phyloP scores from a whole-genome alignment of 2,888 invertebrate genomes.

The Branchipolynoe longqiensis region DNA sequence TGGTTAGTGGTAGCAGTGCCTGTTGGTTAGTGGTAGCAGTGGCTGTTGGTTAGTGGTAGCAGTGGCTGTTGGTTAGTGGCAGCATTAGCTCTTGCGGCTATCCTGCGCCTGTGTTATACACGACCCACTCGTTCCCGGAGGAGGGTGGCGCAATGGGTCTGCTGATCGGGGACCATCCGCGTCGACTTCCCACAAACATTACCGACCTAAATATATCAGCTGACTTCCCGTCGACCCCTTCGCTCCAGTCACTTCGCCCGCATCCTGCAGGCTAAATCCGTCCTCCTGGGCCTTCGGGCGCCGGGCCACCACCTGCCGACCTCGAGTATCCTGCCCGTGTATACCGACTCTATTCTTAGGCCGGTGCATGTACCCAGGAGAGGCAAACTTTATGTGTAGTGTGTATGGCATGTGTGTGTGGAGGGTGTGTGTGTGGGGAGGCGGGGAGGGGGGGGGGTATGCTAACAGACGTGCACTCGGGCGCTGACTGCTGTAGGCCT shows the following conservation, averaged over 20 bases:
- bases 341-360: constrained; percentile 32
- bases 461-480: too few relatives aligned
- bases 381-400: too few relatives aligned
- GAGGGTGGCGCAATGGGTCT: too few relatives aligned
- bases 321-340: not conserved
- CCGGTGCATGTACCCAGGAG: not conserved
- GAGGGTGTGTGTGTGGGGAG: not conserved
- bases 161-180: not conserved
- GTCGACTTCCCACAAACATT: constrained; percentile 8
- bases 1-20: too few relatives aligned
- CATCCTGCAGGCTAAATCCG: constrained; percentile 17
- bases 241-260: not conserved
- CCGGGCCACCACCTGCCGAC: constrained; percentile 1
- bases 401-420: not conserved
- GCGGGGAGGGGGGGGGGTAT: too few relatives aligned
- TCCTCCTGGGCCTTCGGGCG: constrained; percentile 16
- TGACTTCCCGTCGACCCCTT: not conserved
- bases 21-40: too few relatives aligned
- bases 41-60: too few relatives aligned
- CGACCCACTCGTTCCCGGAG: too few relatives aligned
- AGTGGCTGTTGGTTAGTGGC: too few relatives aligned
- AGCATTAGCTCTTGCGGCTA: too few relatives aligned
- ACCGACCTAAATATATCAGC: constrained; percentile 40
- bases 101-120: too few relatives aligned
- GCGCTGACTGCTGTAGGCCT: too few relatives aligned